These are phyloP conservation scores for Rhea pennata DNA, from an alignment of 2,113 vertebrate genomes.

Conservation along the genomic window DNA sequence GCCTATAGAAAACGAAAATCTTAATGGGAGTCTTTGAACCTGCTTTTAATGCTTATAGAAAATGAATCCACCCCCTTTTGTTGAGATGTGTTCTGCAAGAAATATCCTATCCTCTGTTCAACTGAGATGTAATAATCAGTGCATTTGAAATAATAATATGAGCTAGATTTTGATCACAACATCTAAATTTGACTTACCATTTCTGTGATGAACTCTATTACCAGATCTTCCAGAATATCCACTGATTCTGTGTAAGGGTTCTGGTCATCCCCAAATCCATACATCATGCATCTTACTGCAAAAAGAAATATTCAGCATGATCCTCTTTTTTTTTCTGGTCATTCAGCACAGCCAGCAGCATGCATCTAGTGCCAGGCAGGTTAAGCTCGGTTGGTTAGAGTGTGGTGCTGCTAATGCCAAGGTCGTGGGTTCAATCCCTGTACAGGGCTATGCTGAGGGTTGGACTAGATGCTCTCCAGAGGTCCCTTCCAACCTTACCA, in stretches of 20 bases:
- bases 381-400: too few relatives aligned
- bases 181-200: conserved; percentile 80
- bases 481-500: too few relatives aligned
- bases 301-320: conserved; percentile 11
- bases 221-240: conserved; percentile 96
- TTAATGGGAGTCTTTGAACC: neutral
- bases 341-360: neutral
- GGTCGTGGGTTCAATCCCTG: too few relatives aligned
- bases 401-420: too few relatives aligned
- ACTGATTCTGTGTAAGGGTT: conserved; percentile 98
- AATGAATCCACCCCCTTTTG: neutral
- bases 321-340: neutral
- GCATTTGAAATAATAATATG: too few relatives aligned
- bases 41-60: too few relatives aligned
- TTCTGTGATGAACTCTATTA: conserved; percentile 98
- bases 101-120: neutral
- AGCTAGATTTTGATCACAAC: neutral
- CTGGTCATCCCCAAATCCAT: conserved; percentile 98
- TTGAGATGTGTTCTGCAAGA: neutral
- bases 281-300: conserved; percentile 97
- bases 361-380: neutral
- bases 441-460: too few relatives aligned
- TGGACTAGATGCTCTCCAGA: too few relatives aligned
- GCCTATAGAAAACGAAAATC: neutral
- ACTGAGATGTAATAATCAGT: too few relatives aligned